Evolutionary conservation across 2,797 vertebrate species (phyloP).

Genomic region (Gymnothorax reevesii): DNA sequence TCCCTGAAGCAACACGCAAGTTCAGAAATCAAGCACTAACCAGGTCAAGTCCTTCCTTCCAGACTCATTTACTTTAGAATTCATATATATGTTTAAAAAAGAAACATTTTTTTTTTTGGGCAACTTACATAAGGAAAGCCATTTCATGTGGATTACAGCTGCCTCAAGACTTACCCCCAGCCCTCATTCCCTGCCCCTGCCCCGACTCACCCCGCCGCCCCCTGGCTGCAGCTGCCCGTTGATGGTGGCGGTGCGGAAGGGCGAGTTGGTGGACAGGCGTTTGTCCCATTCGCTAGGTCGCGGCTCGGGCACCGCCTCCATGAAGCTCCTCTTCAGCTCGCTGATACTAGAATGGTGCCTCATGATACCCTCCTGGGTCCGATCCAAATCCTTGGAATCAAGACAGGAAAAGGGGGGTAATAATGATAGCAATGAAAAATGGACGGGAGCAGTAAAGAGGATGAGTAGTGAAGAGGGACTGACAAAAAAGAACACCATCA

Average conservation of each 20-base stretch:
- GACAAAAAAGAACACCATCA: not conserved
- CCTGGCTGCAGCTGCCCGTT: slow-evolving; percentile 88
- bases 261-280: slow-evolving; percentile 91
- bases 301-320: slow-evolving; percentile 92
- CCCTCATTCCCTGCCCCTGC: not conserved
- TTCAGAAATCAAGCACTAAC: not conserved
- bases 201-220: slow-evolving; percentile 81
- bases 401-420: not conserved
- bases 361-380: slow-evolving; percentile 92
- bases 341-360: slow-evolving; percentile 97
- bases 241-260: slow-evolving; percentile 86
- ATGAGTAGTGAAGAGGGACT: not conserved
- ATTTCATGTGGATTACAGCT: not conserved
- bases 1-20: not conserved
- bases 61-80: not conserved
- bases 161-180: not conserved
- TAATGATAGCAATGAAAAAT: not conserved
- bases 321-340: slow-evolving; percentile 95
- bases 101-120: not conserved
- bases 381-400: slow-evolving; percentile 85
- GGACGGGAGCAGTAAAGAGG: not conserved
- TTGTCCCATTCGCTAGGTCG: slow-evolving; percentile 97
- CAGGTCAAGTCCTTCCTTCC: not conserved
- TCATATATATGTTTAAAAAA: not conserved
- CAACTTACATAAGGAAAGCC: not conserved